Evolutionary conservation across 2,888 invertebrate genomes (phyloP).

Genomic region (Trypoxylon attenuatum): DNA sequence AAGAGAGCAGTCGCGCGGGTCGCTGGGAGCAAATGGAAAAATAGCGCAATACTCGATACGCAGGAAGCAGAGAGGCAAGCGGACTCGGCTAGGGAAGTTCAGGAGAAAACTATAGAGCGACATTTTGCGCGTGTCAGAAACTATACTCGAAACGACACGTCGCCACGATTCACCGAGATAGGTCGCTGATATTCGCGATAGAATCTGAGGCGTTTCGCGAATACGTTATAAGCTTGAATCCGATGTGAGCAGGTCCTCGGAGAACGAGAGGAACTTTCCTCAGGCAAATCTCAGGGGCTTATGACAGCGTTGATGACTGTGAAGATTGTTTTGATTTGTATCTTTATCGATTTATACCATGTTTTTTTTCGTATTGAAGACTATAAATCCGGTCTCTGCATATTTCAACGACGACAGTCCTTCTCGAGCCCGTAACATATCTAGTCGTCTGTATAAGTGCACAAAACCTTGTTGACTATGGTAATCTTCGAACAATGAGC

Average conservation of each 20-base stretch:
- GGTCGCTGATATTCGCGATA: constrained; percentile 1
- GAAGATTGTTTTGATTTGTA: neutral
- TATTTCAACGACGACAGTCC: neutral
- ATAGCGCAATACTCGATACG: neutral
- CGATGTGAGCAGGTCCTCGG: neutral
- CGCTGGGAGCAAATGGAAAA: constrained; percentile 10
- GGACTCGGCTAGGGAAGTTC: neutral
- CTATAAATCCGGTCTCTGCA: too few relatives aligned
- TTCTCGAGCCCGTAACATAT: neutral
- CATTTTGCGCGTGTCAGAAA: constrained; percentile 21
- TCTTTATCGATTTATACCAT: neutral
- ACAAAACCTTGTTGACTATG: constrained; percentile 6
- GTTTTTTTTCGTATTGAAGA: neutral
- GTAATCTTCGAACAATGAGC: constrained; percentile 9
- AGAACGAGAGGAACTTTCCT: neutral
- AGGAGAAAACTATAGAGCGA: constrained; percentile 11
- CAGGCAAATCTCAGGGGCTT: neutral
- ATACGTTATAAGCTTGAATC: neutral
- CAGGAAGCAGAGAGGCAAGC: neutral
- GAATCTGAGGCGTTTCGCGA: neutral
- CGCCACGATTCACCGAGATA: neutral
- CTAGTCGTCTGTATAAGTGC: neutral
- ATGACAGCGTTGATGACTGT: neutral
- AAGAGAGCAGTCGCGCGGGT: constrained; percentile 9
- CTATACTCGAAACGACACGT: neutral